These are phyloP conservation scores for Protodeltote pygarga DNA, from an alignment of 2,888 invertebrate species.

Conservation along the genomic window DNA sequence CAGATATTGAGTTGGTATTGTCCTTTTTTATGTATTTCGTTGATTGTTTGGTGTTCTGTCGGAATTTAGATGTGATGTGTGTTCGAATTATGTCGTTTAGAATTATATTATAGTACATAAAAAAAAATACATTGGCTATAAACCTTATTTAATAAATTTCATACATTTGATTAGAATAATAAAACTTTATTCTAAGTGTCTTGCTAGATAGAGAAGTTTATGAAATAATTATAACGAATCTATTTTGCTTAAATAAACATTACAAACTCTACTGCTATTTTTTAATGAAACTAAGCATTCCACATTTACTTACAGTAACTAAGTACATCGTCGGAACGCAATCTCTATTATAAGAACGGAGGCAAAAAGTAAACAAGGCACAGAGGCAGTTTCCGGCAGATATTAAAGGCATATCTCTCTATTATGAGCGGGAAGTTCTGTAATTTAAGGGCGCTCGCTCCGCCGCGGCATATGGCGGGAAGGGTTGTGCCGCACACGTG, in stretches of 20 bases:
- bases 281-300: slow-evolving; percentile 43
- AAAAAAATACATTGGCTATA: too few relatives aligned
- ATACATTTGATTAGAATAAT: too few relatives aligned
- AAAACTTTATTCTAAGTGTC: too few relatives aligned
- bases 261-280: too few relatives aligned
- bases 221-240: neutral
- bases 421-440: slow-evolving; percentile 86
- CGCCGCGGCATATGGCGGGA: slow-evolving; percentile 82
- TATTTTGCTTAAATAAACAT: slow-evolving; percentile 24
- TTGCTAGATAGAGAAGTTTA: too few relatives aligned
- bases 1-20: slow-evolving; percentile 58
- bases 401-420: slow-evolving; percentile 87
- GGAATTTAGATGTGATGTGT: neutral
- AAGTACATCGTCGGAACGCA: slow-evolving; percentile 36
- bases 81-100: neutral
- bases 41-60: slow-evolving; percentile 1
- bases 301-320: slow-evolving; percentile 39
- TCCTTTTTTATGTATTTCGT: slow-evolving; percentile 44
- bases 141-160: too few relatives aligned
- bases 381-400: slow-evolving; percentile 80
- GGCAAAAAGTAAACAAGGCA: slow-evolving; percentile 83
- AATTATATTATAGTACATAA: too few relatives aligned
- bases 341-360: slow-evolving; percentile 80
- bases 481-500: slow-evolving; percentile 63
- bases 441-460: slow-evolving; percentile 81